These are phyloP conservation scores for Thoracochromis brauschi DNA, from an alignment of 2,113 vertebrate genomes.

Conservation along the genomic window DNA sequence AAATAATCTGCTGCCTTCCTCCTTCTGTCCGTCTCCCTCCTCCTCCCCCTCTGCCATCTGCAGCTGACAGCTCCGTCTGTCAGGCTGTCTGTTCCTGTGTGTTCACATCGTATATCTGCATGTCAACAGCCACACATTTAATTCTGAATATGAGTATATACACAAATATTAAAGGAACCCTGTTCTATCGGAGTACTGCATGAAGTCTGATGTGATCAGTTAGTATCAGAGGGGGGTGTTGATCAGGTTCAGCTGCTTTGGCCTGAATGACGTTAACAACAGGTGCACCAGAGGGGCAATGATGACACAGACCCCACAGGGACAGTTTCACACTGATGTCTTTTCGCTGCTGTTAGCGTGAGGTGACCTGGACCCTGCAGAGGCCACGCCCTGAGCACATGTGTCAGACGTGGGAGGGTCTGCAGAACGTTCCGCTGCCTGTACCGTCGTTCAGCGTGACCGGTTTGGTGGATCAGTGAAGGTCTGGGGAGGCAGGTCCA, in stretches of 20 bases:
- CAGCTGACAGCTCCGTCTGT: slow-evolving; percentile 22
- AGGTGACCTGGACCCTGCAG: neutral
- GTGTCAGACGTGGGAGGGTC: neutral
- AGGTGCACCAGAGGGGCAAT: accelerated
- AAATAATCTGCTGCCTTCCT: neutral
- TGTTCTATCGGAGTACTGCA: accelerated
- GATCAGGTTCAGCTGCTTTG: neutral
- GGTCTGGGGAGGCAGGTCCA: neutral
- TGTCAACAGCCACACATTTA: neutral
- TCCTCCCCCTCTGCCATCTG: slow-evolving; percentile 1
- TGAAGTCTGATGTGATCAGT: neutral
- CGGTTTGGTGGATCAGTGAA: neutral
- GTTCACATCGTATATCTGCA: neutral
- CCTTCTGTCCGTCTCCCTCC: neutral
- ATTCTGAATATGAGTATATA: neutral
- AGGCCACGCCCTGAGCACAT: neutral
- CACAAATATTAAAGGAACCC: neutral
- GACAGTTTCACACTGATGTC: neutral
- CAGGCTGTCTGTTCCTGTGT: neutral
- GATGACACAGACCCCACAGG: accelerated
- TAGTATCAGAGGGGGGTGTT: neutral
- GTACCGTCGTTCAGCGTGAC: neutral
- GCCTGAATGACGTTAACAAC: accelerated
- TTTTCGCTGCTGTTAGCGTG: accelerated
- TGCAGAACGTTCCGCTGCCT: accelerated